A percentile compares a stretch with the other conserved stretches of the same genome.
Conservation (phyloP, 2,113 vertebrate genomes). For the Nibea coibor region DNA sequence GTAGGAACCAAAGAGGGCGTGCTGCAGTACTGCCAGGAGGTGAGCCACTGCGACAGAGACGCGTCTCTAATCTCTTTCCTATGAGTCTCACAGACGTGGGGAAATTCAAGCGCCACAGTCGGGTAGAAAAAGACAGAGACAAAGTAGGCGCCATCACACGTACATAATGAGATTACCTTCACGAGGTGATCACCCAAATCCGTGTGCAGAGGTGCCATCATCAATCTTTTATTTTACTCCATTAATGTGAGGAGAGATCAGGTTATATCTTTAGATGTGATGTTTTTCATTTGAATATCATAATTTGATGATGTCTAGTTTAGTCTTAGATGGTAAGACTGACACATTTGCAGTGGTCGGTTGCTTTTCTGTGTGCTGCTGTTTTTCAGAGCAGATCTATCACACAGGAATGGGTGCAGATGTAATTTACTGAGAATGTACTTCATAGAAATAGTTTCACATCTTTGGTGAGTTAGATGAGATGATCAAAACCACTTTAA, state of each 20-base stretch:
- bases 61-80: background rate
- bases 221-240: background rate
- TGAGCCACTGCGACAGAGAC: constrained; percentile 76
- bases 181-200: background rate
- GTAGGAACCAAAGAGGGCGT: constrained; percentile 91
- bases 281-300: background rate
- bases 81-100: background rate
- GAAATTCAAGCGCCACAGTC: constrained; percentile 1
- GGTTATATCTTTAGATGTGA: background rate
- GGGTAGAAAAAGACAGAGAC: constrained; percentile 2
- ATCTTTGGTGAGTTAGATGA: background rate
- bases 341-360: background rate
- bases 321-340: background rate
- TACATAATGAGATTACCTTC: background rate
- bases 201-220: background rate
- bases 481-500: background rate
- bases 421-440: background rate
- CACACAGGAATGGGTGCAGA: background rate
- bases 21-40: constrained; percentile 98
- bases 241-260: background rate
- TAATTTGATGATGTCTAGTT: background rate
- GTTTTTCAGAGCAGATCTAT: background rate
- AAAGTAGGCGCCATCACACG: background rate
- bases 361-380: no score
- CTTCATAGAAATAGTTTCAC: background rate